Conservation (phyloP, 1,140 invertebrate species). For the Akabosia matsudoensis region DNA sequence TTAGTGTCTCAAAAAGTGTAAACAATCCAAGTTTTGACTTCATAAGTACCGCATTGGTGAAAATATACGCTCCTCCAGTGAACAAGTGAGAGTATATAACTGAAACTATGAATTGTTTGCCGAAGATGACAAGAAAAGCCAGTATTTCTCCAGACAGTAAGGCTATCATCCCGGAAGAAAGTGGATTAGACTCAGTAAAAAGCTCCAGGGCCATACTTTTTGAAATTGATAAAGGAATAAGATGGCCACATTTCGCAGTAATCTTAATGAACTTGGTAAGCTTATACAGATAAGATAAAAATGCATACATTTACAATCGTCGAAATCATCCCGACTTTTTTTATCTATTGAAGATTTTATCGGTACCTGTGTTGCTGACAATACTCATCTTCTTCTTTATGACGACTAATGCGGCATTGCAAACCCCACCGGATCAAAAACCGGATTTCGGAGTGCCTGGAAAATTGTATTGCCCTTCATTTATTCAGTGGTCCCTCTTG, state of each 20-base stretch:
- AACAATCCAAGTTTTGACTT: no score
- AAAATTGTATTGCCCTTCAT: not conserved
- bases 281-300: not conserved
- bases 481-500: not conserved
- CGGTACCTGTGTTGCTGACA: not conserved
- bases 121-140: no score
- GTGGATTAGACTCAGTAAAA: not conserved
- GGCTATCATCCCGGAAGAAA: not conserved
- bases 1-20: no score
- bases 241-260: constrained; percentile 1
- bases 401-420: not conserved
- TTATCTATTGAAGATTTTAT: not conserved
- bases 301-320: not conserved
- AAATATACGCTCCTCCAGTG: no score
- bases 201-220: not conserved
- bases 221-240: not conserved
- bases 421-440: not conserved
- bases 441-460: not conserved
- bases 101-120: no score
- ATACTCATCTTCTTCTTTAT: not conserved
- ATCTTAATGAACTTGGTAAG: not conserved
- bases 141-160: not conserved
- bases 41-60: no score
- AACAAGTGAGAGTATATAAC: no score
- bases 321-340: no score